These are phyloP conservation scores for Trileptium ribeirensis DNA, from an alignment of 2,888 invertebrate species.

Conservation along the genomic window DNA sequence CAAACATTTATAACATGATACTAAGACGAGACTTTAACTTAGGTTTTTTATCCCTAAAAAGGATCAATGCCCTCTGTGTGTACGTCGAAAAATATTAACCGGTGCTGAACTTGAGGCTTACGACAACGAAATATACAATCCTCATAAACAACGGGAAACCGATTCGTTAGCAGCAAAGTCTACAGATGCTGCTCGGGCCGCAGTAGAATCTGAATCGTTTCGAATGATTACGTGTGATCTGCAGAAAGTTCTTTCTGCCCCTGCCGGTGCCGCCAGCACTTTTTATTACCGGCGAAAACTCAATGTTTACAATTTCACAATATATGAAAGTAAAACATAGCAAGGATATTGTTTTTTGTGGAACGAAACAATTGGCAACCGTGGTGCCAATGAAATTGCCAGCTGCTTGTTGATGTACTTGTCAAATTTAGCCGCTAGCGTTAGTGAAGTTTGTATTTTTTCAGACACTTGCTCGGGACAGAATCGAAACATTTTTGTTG, in stretches of 20 bases:
- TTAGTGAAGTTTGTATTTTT: background rate
- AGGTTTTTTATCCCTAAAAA: background rate
- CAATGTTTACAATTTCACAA: too few relatives aligned
- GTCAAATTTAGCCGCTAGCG: background rate
- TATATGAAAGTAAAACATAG: background rate
- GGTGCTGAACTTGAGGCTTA: too few relatives aligned
- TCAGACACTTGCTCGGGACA: background rate
- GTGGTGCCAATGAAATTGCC: conserved; percentile 9
- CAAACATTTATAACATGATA: background rate
- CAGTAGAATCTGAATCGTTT: background rate
- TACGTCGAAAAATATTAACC: too few relatives aligned
- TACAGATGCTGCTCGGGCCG: background rate
- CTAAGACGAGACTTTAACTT: background rate
- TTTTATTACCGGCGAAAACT: too few relatives aligned
- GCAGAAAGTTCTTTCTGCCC: background rate
- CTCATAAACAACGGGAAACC: background rate
- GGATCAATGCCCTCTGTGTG: background rate
- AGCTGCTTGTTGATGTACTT: background rate
- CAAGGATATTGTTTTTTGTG: conserved; percentile 13
- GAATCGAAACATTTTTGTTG: conserved; percentile 2
- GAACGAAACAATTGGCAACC: background rate
- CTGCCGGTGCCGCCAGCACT: background rate
- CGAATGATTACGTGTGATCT: background rate
- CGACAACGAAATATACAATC: background rate
- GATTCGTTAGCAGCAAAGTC: background rate